A percentile compares a stretch with the other conserved stretches of the same genome.
Conservation (phyloP, 2,797 vertebrate genomes). For the Cirrhinus mrigala region DNA sequence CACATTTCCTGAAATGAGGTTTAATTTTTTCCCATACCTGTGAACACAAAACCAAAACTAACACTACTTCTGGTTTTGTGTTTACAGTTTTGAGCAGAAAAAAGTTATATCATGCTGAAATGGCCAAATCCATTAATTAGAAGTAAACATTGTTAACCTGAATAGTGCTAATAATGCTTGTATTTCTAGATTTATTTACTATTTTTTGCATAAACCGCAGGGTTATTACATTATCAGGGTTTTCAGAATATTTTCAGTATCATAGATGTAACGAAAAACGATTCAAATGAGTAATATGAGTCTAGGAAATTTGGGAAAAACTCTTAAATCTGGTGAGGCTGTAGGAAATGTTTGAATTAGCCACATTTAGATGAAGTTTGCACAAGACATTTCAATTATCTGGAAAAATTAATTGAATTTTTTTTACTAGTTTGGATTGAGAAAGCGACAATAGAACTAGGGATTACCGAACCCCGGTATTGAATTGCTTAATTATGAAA, state of each 20-base stretch:
- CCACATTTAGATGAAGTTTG: too few relatives aligned
- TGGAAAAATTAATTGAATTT: too few relatives aligned
- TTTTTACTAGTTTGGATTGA: background rate
- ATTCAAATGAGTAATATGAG: too few relatives aligned
- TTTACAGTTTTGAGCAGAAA: background rate
- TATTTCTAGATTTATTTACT: background rate
- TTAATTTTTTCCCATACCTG: background rate
- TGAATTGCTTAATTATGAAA: too few relatives aligned
- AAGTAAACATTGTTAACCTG: background rate
- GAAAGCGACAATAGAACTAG: background rate
- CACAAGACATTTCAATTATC: too few relatives aligned
- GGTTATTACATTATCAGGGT: background rate
- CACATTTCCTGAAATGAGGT: constrained; percentile 14
- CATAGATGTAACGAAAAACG: too few relatives aligned
- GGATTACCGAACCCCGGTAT: too few relatives aligned
- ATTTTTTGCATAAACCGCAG: background rate
- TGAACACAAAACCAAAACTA: background rate
- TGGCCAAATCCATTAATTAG: background rate
- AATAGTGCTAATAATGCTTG: background rate
- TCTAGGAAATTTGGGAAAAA: background rate
- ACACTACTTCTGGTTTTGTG: background rate
- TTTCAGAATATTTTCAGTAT: too few relatives aligned
- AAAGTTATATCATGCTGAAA: background rate
- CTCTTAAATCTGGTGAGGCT: background rate
- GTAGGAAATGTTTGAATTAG: background rate